phyloP scores from a whole-genome alignment of 2,113 vertebrate genomes.

The Arizona elegans region DNA sequence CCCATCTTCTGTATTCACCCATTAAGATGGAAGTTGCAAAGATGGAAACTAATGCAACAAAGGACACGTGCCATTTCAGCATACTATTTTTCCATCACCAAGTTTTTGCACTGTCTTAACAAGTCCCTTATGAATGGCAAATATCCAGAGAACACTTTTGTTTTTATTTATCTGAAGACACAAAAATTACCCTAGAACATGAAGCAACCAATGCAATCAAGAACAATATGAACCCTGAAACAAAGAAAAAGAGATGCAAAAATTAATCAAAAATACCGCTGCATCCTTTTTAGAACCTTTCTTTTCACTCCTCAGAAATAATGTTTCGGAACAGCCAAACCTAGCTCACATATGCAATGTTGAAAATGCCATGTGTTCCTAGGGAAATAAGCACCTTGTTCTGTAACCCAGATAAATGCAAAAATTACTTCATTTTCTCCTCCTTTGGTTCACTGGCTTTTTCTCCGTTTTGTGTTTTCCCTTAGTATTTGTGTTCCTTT shows the following conservation, averaged over 20 bases:
- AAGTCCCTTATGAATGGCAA: slow-evolving; percentile 18
- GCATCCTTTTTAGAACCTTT: background rate
- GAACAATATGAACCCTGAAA: slow-evolving; percentile 30
- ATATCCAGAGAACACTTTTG: slow-evolving; percentile 12
- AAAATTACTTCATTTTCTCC: background rate
- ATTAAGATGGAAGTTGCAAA: slow-evolving; percentile 11
- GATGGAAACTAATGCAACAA: slow-evolving; percentile 39
- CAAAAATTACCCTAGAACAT: slow-evolving; percentile 33
- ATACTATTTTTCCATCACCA: slow-evolving; percentile 37
- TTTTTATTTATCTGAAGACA: background rate
- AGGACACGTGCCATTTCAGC: background rate
- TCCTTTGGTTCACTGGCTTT: background rate
- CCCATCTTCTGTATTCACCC: background rate
- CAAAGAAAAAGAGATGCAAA: background rate
- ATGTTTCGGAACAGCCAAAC: background rate
- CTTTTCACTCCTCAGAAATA: background rate
- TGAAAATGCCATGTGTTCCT: background rate
- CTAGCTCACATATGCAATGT: background rate
- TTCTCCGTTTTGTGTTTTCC: background rate
- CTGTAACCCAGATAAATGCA: background rate
- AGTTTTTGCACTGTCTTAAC: slow-evolving; percentile 47
- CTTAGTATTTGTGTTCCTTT: background rate
- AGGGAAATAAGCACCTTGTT: background rate
- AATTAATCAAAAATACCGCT: background rate
- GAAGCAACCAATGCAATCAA: slow-evolving; percentile 31